Conservation (phyloP, 2,888 invertebrate species). For the Oeneis ivallda region DNA sequence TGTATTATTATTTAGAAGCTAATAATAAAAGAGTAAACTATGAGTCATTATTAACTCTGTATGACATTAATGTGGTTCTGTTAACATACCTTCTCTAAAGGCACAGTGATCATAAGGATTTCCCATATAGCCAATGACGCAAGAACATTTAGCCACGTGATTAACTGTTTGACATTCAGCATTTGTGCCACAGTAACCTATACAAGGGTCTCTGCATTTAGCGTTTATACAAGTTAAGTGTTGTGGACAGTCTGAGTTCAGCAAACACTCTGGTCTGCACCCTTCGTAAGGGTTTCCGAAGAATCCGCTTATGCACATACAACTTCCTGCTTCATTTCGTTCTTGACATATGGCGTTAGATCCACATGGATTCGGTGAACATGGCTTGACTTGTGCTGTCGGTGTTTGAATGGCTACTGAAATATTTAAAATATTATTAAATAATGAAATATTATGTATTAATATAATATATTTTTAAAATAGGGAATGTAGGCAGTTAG, state of each 20-base stretch:
- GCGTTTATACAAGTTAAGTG: constrained; percentile 85
- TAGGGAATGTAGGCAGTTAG: not conserved
- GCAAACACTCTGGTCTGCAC: constrained; percentile 87
- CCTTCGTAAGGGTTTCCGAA: constrained; percentile 86
- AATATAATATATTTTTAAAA: not conserved
- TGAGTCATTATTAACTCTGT: too few species aligned
- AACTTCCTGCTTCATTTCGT: constrained; percentile 84
- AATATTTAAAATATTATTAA: constrained; percentile 23
- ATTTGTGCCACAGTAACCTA: constrained; percentile 88
- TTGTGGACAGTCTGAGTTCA: constrained; percentile 85
- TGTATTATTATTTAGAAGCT: not conserved
- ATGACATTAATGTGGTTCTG: not conserved
- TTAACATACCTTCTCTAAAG: constrained; percentile 60
- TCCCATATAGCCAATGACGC: constrained; percentile 84
- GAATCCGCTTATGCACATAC: constrained; percentile 86
- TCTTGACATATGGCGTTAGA: constrained; percentile 86
- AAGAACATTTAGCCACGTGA: constrained; percentile 89
- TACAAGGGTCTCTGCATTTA: constrained; percentile 87
- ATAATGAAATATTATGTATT: constrained; percentile 8
- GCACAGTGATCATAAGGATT: constrained; percentile 84
- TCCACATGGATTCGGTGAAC: constrained; percentile 85
- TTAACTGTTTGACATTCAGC: constrained; percentile 88
- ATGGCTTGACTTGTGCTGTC: constrained; percentile 63
- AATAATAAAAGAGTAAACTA: not conserved
- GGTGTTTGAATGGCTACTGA: constrained; percentile 50